Base-by-base conservation (phyloP, 2,888 invertebrate species). In the Silvanus unidentatus region DNA sequence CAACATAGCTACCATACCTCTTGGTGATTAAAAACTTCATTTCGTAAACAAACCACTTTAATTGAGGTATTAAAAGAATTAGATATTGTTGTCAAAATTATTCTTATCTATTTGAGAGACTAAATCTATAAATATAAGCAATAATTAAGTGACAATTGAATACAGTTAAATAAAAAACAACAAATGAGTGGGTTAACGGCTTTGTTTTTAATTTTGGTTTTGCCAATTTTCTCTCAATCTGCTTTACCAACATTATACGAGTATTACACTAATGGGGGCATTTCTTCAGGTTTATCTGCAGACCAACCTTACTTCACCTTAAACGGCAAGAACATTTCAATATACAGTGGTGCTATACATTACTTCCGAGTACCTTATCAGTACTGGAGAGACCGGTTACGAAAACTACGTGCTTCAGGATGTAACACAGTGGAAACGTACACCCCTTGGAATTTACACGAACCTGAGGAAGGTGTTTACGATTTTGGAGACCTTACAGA, bases 361-460 rank as follows among this genome's bases (percentile, higher is more conserved):
- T 94, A 94, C 71, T 94, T 92, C 66, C 79, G 93, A 2, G 77
- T 88, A 1, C 88, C 88, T 2, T 80, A 80, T 27, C 76, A 75
- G n/a, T 85, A 86, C 62, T 94, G 94, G 94, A 75, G 82, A 39
- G 85, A 90, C 50, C 78, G 90, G 42, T 70, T 94, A 48, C 73
- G 77, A 43, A 88, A 88, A 63, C 73, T 90, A 58, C 77, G 84
- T 60, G 86, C 87, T 1, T 88, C 88, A 16, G 96, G 96, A 1
- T 76, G 95, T n/a, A 93, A 95, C 71, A 80, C 90, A 1, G 81
- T 95, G 0, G 83, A 90, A 53, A 91, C 91, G 3, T 70, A 95
- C 65, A 83, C 95, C 1, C 89, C 91, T 64, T 86, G 96, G 96
- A 91, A 88, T 54, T 75, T 82, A 42, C 96, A 96, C 68, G 90